Base-by-base conservation (phyloP, 2,113 vertebrate genomes). In the Montifringilla adamsi region DNA sequence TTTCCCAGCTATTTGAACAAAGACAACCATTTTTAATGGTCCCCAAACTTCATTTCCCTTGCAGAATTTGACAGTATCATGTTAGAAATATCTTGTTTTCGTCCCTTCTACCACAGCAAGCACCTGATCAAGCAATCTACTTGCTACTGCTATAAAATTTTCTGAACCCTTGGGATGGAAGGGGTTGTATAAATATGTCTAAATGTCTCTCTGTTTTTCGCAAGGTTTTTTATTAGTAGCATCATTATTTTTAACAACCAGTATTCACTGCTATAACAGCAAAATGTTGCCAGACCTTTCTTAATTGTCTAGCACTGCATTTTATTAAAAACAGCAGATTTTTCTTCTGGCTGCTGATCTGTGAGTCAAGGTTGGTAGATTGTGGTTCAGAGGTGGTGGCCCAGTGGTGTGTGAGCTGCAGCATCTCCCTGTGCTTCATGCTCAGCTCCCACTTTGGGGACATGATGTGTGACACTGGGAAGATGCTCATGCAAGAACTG, bases 171-270 rank as follows among this genome's bases (percentile, higher is more conserved):
- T 10, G 44, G 76, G 52, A 84, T 81, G 35, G 72, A 90, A 78
- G 30, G 0, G 4, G 19, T 53, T 78, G 60, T 63, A 74, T 82
- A 67, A 72, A 81, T 31, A 16, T 56, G 37, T 80, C 62, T 72
- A 52, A 62, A 85, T 31, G 27, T 68, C 27, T 68, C 33, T 78
- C 33, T 74, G 1, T 47, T 88, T 85, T 86, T 84, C 56, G 62
- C 28, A 44, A 47, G 59, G 30, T 18, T 72, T 95, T 81, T 91
- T 93, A 90, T 92, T 86, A 66, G 52, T 43, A 74, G 23, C 39
- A 52, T 63, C 55, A 31, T 92, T 89, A 81, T 80, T 94, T 96
- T 93, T 91, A 68, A 90, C 73, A 78, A 31, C 55, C 27, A 47
- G 39, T 31, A 75, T 84, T 95, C 55, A 30, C 60, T 67, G 15